phyloP scores from a whole-genome alignment of 1,140 invertebrate genomes.

The Zaprionus ghesquierei region DNA sequence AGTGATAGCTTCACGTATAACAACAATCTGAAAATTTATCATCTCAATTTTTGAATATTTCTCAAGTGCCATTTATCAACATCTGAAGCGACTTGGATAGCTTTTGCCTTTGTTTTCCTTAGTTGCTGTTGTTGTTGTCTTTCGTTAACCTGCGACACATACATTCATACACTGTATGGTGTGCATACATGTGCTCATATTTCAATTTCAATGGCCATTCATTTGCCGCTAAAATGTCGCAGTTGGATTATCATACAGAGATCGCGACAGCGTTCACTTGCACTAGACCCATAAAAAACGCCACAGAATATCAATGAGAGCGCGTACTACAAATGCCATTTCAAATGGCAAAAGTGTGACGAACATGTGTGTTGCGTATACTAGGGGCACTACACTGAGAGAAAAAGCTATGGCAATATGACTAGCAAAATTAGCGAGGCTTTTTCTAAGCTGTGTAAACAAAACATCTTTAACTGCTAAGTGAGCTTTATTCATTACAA shows the following conservation, averaged over 20 bases:
- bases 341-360: slow-evolving; percentile 43
- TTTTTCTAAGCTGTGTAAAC: not conserved
- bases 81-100: slow-evolving; percentile 21
- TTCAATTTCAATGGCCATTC: slow-evolving; percentile 57
- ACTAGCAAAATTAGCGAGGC: not conserved
- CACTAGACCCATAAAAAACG: slow-evolving; percentile 52
- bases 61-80: slow-evolving; percentile 44
- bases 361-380: slow-evolving; percentile 34
- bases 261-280: slow-evolving; percentile 51
- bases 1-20: slow-evolving; percentile 4
- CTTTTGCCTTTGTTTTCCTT: slow-evolving; percentile 4
- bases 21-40: slow-evolving; percentile 26
- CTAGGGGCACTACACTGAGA: slow-evolving; percentile 11
- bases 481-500: not conserved
- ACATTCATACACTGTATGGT: no score
- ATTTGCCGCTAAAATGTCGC: slow-evolving; percentile 52
- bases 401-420: not conserved
- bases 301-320: slow-evolving; percentile 73
- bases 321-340: slow-evolving; percentile 54
- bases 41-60: slow-evolving; percentile 35
- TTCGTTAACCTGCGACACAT: not conserved
- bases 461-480: not conserved
- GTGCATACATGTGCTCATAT: slow-evolving; percentile 30
- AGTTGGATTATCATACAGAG: slow-evolving; percentile 52
- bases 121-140: not conserved